These are phyloP conservation scores for Propsilocerus akamusi DNA, from an alignment of 1,140 invertebrate genomes.

Conservation along the genomic window DNA sequence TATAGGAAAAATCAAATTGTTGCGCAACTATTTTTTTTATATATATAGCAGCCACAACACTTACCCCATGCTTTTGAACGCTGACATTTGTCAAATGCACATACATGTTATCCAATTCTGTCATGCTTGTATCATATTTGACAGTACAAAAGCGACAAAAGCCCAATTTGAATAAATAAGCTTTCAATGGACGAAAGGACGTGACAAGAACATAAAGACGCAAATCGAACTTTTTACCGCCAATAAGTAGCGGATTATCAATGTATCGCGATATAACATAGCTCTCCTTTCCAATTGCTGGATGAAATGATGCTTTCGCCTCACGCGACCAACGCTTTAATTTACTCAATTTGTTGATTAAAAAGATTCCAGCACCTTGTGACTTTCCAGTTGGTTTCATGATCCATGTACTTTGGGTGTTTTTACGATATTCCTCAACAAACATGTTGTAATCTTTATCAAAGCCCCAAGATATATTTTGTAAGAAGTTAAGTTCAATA, in stretches of 20 bases:
- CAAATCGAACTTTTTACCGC: constrained; percentile 76
- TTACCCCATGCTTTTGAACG: constrained; percentile 57
- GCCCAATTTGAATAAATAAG: constrained; percentile 68
- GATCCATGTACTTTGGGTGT: constrained; percentile 87
- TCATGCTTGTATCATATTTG: constrained; percentile 61
- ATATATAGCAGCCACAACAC: too few species aligned
- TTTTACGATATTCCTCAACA: constrained; percentile 83
- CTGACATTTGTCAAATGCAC: constrained; percentile 81
- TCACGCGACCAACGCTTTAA: constrained; percentile 74
- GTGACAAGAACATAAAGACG: constrained; percentile 69
- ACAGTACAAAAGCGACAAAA: constrained; percentile 65
- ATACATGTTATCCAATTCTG: constrained; percentile 66
- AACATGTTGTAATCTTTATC: constrained; percentile 77
- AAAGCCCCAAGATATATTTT: background rate
- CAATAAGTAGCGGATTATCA: constrained; percentile 64
- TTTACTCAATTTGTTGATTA: constrained; percentile 78
- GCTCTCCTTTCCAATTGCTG: constrained; percentile 62
- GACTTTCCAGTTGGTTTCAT: constrained; percentile 93
- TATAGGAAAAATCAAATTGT: constrained; percentile 7
- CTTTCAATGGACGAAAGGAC: constrained; percentile 58
- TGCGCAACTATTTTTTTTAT: too few species aligned
- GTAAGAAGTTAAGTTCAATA: too few species aligned
- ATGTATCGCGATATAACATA: constrained; percentile 86
- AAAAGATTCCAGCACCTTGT: constrained; percentile 71
- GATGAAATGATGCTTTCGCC: constrained; percentile 63